Conservation (phyloP, 2,797 vertebrate genomes). For the Tapirus indicus region DNA sequence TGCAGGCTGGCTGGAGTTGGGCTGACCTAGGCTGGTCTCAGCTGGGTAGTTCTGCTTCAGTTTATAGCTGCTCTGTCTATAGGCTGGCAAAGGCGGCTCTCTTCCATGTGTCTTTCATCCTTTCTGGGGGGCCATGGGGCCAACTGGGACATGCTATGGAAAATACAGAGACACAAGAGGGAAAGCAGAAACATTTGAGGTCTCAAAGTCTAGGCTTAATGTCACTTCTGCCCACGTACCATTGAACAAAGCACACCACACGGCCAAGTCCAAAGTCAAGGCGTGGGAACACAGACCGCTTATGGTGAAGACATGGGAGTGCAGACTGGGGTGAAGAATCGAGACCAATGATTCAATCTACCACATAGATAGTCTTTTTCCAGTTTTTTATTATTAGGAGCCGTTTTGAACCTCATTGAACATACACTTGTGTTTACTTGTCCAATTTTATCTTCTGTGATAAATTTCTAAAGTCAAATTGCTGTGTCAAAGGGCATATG, state of each 20-base stretch:
- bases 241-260: neutral
- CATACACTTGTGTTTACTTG: neutral
- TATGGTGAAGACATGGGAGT: neutral
- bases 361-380: neutral
- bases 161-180: neutral
- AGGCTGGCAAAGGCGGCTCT: neutral
- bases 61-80: neutral
- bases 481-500: neutral
- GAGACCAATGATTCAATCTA: neutral
- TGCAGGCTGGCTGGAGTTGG: neutral
- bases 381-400: neutral
- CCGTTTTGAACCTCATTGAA: neutral
- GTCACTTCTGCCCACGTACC: neutral
- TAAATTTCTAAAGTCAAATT: conserved; percentile 42
- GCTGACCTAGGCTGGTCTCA: neutral
- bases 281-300: neutral
- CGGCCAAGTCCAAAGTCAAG: neutral
- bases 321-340: neutral
- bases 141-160: neutral
- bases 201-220: neutral
- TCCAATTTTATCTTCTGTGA: neutral
- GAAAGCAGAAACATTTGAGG: neutral
- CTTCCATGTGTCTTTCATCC: neutral
- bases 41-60: neutral
- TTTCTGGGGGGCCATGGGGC: neutral